Percentiles rank a stretch among this genome's conserved stretches.
Evolutionary conservation across 2,113 vertebrate species (phyloP).

Genomic region (Callopanchax toddi): DNA sequence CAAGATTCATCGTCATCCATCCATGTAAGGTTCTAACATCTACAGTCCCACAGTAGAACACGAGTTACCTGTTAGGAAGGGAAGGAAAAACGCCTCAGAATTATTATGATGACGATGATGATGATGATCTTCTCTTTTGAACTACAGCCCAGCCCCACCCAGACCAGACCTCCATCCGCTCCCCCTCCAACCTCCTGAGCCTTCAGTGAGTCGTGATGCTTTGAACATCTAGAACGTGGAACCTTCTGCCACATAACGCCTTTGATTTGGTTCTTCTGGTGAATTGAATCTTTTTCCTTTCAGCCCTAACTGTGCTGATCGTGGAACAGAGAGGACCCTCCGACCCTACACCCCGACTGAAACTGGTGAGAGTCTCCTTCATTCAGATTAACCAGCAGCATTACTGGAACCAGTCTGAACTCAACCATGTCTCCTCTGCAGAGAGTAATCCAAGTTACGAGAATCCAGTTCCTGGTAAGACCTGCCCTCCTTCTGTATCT

Average conservation of each 20-base stretch:
- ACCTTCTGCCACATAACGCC: neutral
- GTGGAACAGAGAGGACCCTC: neutral
- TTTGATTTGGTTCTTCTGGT: too few relatives aligned
- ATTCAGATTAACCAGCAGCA: neutral
- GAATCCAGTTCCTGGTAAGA: slow-evolving; percentile 43
- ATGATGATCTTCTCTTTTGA: slow-evolving; percentile 1
- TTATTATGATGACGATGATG: neutral
- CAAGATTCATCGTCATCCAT: slow-evolving; percentile 36
- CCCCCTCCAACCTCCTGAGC: slow-evolving; percentile 4
- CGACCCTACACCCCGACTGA: slow-evolving; percentile 19
- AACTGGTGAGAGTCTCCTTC: slow-evolving; percentile 38
- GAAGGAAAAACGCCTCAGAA: too few relatives aligned
- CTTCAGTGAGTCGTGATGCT: slow-evolving; percentile 48
- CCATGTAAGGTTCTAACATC: slow-evolving; percentile 44
- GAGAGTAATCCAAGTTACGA: slow-evolving; percentile 68
- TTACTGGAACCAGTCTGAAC: neutral
- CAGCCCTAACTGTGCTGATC: too few relatives aligned
- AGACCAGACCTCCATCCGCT: neutral
- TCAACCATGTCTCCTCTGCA: neutral
- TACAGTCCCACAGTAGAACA: too few relatives aligned
- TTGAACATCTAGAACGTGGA: neutral
- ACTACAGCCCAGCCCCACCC: slow-evolving; percentile 20
- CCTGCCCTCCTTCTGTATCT: neutral
- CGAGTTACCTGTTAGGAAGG: too few relatives aligned
- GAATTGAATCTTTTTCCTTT: neutral